Conservation (phyloP, 2,888 invertebrate genomes). For the Eretmocerus hayati region DNA sequence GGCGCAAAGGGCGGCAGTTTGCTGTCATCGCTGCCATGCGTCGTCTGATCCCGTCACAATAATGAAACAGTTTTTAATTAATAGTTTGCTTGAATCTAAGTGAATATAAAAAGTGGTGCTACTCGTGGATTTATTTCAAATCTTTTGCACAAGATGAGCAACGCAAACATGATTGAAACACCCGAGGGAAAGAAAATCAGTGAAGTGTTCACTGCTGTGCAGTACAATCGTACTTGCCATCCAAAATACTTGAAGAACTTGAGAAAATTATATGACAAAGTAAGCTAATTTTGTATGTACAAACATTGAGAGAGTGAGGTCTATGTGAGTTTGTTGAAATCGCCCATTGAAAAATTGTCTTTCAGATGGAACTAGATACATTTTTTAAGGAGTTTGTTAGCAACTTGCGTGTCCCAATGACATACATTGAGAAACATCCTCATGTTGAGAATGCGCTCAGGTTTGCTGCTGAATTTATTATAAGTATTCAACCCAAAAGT, state of each 20-base stretch:
- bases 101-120: too few relatives aligned
- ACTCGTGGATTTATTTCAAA: background rate
- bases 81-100: background rate
- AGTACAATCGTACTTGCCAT: constrained; percentile 60
- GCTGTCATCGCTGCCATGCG: too few relatives aligned
- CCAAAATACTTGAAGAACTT: constrained; percentile 58
- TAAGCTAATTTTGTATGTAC: constrained; percentile 39
- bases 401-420: constrained; percentile 59
- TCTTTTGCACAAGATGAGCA: background rate
- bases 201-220: constrained; percentile 58
- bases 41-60: too few relatives aligned
- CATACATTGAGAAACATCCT: constrained; percentile 61
- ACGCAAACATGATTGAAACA: constrained; percentile 1
- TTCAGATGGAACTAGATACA: constrained; percentile 51
- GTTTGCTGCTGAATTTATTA: constrained; percentile 66
- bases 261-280: constrained; percentile 57
- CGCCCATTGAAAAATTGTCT: constrained; percentile 21
- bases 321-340: background rate
- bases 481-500: constrained; percentile 48
- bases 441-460: constrained; percentile 62
- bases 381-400: constrained; percentile 61
- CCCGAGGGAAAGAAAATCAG: constrained; percentile 10
- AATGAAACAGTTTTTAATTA: background rate
- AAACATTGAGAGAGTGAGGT: background rate
- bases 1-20: too few relatives aligned